Base-by-base conservation (phyloP, 2,113 vertebrate genomes). In the Polypterus bichir region DNA sequence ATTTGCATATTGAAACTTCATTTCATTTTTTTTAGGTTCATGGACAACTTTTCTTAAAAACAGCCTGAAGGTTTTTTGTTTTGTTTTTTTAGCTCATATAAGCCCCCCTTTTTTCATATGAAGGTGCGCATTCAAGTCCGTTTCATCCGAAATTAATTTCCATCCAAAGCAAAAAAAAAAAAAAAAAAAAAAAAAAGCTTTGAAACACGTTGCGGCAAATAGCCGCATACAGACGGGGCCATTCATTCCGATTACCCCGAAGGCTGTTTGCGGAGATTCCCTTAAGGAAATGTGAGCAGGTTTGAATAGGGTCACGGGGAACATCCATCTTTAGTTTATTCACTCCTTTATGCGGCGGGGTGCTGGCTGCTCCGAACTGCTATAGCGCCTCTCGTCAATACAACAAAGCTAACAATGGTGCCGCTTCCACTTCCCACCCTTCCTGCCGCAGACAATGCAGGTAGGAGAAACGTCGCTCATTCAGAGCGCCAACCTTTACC, bases 401-500 rank as follows among this genome's bases (percentile, higher is more conserved):
- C 71, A 27, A 27, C 27, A 73, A 64, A 70, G 63, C 55, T 61
- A 64, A 73, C 69, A 70, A 69, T 70, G 65, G 60, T 56, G 59
- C 70, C 65, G 62, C 57, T 59, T 57, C 62, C 69, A 60, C 61
- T 66, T 65, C 64, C 61, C 67, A 65, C 72, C 69, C 64, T 65
- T 57, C 59, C 59, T 69, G 63, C 65, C 65, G 65, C 59, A 62
- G 59, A 73, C 70, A 68, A 76, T 69, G 57, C 54, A 8, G 70
- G 70, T 69, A 67, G 65, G 63, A 66, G 69, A 70, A 71, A 71
- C 60, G 68, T 74, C 74, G 66, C 64, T 65, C 65, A 77, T 76
- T 80, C 69, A 72, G n/a, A 54, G 48, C 60, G 48, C 54, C 46
- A 70, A 65, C 63, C 71, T 76, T 76, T 79, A 77, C 68, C 69